These are phyloP conservation scores for Rissa tridactyla DNA, from an alignment of 2,113 vertebrate genomes.

Conservation along the genomic window DNA sequence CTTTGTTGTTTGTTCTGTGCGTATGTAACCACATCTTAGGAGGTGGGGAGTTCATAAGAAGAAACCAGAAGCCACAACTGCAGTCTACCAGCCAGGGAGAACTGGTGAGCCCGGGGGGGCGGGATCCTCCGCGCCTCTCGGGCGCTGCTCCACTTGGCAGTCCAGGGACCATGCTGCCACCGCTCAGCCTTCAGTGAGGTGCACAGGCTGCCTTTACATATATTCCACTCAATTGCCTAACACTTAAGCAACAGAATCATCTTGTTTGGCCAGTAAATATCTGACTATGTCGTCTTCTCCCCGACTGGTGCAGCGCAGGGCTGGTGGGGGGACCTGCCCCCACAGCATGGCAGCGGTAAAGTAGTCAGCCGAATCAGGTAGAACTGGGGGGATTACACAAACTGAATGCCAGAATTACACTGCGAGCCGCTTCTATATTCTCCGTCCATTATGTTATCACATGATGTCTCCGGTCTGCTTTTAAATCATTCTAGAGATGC, in stretches of 20 bases:
- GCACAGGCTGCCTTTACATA: background rate
- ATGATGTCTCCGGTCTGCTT: background rate
- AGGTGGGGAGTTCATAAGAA: background rate
- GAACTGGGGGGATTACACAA: background rate
- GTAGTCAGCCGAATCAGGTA: too few species aligned
- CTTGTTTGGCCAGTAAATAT: background rate
- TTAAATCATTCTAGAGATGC: constrained; percentile 42
- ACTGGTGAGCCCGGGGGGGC: rapidly evolving
- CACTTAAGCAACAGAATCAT: background rate
- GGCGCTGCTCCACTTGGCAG: rapidly evolving
- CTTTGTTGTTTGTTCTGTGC: background rate
- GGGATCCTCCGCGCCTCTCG: rapidly evolving
- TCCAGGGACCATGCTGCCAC: background rate
- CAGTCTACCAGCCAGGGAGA: background rate
- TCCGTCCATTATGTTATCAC: background rate
- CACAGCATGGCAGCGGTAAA: background rate
- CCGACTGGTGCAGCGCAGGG: rapidly evolving
- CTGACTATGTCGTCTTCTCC: background rate
- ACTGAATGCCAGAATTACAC: background rate
- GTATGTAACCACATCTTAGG: background rate
- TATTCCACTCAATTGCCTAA: background rate
- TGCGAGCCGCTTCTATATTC: background rate
- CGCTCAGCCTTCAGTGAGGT: background rate
- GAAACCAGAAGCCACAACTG: background rate
- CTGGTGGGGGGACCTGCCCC: background rate